Evolutionary conservation across 2,113 vertebrate species (phyloP), one percentile per base, ranked within the genome.

Genomic region (Hassar affinis): DNA sequence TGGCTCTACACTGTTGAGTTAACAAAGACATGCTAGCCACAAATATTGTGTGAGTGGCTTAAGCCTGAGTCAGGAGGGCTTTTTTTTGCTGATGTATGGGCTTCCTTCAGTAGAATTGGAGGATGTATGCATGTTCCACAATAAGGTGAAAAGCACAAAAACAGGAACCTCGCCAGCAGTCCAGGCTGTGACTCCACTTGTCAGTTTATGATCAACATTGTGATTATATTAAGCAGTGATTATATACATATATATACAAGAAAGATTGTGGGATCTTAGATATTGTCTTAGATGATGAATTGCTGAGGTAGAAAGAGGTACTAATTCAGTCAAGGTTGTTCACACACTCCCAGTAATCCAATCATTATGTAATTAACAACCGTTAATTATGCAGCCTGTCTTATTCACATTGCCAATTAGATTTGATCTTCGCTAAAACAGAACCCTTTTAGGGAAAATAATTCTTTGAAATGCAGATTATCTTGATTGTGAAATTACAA

Each of bases 71-170:
- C 76, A 47, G 75, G 49, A 51, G 15, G n/a, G 76, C 38, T 69
- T n/a, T n/a, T 59, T 77, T 77, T 61, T 74, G 91, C 88, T 88
- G 88, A 90, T 84, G 88, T 86, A 88, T 42, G 69, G 78, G 85
- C 80, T 93, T 93, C 90, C 92, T 92, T 89, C 79, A 89, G 87
- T 79, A 94, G 92, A 95, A 94, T 93, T 82, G 89, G 91, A 94
- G 94, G 93, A 94, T 94, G 91, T 93, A 89, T 45, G 89, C 86
- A 79, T 91, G 86, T 89, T 90, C 89, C 90, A 84, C 77, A 74
- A 76, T 80, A 84, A 89, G 89, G 89, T 88, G 89, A 90, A 88
- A 10, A 87, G 86, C 78, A 75, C 86, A 90, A 93, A 92, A 93
- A 93, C 94, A 94, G 94, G 93, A 94, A 93, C 88, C 12, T 86